Evolutionary conservation across 1,140 invertebrate species (phyloP), one percentile per base, ranked within the genome.

Genomic region (Camponotus floridanus): DNA sequence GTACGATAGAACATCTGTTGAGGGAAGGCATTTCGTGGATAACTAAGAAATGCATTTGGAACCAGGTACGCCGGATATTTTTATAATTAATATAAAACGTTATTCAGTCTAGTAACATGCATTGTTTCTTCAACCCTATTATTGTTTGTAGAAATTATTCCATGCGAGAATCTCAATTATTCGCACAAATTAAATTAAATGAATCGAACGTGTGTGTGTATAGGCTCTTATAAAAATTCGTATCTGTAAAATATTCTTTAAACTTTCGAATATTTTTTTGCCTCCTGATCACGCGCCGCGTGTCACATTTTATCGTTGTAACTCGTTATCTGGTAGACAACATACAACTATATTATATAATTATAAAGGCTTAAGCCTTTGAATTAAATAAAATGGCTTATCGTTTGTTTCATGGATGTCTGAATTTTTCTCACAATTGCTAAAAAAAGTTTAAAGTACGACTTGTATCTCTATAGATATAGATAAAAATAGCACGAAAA

Each of bases 51-150:
- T 90, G 87, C 67, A 78, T 83, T 36, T 87, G 78, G 80, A 71
- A 59, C 42, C 87, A 93, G 92, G 92, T 93, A 92, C 15, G 88
- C 78, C 42, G 55, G 18, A 45, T 45, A 71, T 65, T 55, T 76
- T 55, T 74, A 5, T 61, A 61, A 85, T 51, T 31, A 59, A 62
- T 73, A n/a, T 36, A 64, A 67, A 67, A 48, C 4, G 3, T 0
- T 61, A 13, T 13, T 48, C 7, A n/a, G 5, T 76, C 26, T 8
- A 61, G 0, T 36, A 48, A 48, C 39, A 18, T 21, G 9, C n/a
- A 64, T 33, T 31, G 57, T 62, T n/a, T 33, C 0, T 9, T 59
- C 3, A 26, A 76, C 39, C 7, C 8, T 13, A 59, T 26, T 45
- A 31, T 76, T n/a, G 8, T 33, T 48, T 36, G 36, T 64, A 9